Base-by-base conservation (phyloP, 2,888 invertebrate genomes). In the Calliscelio sp. region DNA sequence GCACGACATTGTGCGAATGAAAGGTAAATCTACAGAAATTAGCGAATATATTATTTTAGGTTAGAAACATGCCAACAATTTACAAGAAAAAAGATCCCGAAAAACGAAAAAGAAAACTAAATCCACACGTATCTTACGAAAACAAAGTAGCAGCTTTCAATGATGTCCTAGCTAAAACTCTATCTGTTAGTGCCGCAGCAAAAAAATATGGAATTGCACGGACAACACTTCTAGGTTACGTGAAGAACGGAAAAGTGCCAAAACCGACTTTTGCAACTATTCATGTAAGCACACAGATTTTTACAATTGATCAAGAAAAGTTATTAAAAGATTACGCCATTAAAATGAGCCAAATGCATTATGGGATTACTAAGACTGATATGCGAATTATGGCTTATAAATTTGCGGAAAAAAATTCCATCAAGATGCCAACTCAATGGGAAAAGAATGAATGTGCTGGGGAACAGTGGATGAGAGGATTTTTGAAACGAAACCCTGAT, bases 161-260 rank as follows among this genome's bases (percentile, higher is more conserved):
- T 24, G 22, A 61, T 24, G 61, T 61, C 6, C 6, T 61, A n/a
- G 22, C 18, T 10, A 57, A 61, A 41, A 22, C 22, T 24, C 16
- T 61, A 16, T 41, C 61, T n/a, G 8, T 24, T 14, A 18, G 10
- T 24, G 22, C 6, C 5, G 61, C 61, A 14, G 10, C 44, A 41
- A 61, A 35, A 44, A 41, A 24, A 14, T 61, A 61, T 24, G 41
- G 41, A 16, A 24, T 61, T 2, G 1, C 61, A 16, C 11, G 61
- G 44, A 28, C 61, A 1, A 61, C 61, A 1, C 61, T 61, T n/a
- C 1, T 61, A 41, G 41, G 61, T 22, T 44, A 61, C n/a, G 22
- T 61, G 3, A 20, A 25, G 44, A 61, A 28, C 22, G 61, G 44
- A 24, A 38, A 59, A 59, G 18, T 59, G 10, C 38, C 38, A 38